Base-by-base conservation (phyloP, 2,888 invertebrate species). In the Fragum fragum region DNA sequence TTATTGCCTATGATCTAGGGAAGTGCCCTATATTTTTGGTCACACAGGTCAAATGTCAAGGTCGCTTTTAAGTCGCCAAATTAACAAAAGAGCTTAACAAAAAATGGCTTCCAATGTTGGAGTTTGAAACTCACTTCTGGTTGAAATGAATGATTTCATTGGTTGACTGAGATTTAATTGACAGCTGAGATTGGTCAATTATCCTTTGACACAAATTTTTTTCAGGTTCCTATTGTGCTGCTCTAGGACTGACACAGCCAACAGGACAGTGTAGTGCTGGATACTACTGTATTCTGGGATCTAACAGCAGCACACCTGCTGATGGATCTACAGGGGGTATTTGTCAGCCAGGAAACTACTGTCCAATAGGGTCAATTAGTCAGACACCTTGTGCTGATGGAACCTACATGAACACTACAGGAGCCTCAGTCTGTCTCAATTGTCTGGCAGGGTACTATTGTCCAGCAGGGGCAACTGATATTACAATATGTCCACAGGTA, bases 371-470 rank as follows among this genome's bases (percentile, higher is more conserved):
- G 1, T 91, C 93, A 6, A 47, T 76, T 6, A 81, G 76, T 18
- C 92, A 93, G 0, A 75, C 79, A 0, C 90, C 92, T 0, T 93
- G 93, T 86, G 83, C 82, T 28, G 91, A 92, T 71, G 92, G 92
- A 36, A 93, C 93, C 11, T 93, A 86, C 87, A 92, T 92, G 91
- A 93, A 93, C 87, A 90, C 91, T 77, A 93, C 93, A 11, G 92
- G 92, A 6, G 92, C 92, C 0, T 83, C 87, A 0, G 82, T 76
- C 9, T 94, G 93, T 71, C 87, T 91, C 73, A 82, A 79, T n/a
- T 94, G 94, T 76, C 93, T 93, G 14, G 92, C 87, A 1, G 93
- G 94, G 1, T 89, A 88, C 74, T 93, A 90, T 86, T 94, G 94
- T 81, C 90, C 92, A 9, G 92, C 92, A 85, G 92, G 93, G 79